phyloP scores from a whole-genome alignment of 2,113 vertebrate species.

The Daubentonia madagascariensis region DNA sequence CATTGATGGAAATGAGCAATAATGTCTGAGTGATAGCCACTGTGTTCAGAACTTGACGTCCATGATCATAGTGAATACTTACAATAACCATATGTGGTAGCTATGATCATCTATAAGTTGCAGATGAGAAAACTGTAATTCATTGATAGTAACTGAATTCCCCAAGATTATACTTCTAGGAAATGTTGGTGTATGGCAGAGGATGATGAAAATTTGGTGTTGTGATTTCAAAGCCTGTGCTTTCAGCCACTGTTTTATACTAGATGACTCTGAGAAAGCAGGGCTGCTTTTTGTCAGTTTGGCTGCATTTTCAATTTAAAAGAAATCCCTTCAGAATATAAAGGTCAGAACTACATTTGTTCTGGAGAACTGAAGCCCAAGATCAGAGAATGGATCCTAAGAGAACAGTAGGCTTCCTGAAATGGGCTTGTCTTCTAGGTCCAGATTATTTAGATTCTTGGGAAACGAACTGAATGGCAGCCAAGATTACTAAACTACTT shows the following conservation, averaged over 20 bases:
- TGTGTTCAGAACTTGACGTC: neutral
- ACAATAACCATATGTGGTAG: neutral
- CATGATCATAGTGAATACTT: neutral
- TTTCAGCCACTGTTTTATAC: neutral
- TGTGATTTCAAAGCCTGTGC: neutral
- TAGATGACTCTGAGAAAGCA: neutral
- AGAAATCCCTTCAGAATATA: neutral
- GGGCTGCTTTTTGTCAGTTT: neutral
- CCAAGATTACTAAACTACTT: neutral
- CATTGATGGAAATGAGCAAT: neutral
- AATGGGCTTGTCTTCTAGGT: neutral
- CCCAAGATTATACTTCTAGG: neutral
- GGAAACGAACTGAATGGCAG: neutral
- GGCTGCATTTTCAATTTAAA: neutral
- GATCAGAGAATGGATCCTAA: neutral
- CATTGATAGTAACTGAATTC: neutral
- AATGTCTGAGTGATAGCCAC: neutral
- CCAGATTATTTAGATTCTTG: neutral
- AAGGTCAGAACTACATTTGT: neutral
- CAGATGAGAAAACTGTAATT: neutral
- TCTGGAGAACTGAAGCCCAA: neutral
- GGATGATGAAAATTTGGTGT: neutral
- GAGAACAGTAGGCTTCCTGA: neutral
- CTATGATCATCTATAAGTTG: neutral
- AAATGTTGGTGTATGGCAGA: neutral